Evolutionary conservation across 1,140 invertebrate genomes (phyloP).

Genomic region (Lethrus apterus): DNA sequence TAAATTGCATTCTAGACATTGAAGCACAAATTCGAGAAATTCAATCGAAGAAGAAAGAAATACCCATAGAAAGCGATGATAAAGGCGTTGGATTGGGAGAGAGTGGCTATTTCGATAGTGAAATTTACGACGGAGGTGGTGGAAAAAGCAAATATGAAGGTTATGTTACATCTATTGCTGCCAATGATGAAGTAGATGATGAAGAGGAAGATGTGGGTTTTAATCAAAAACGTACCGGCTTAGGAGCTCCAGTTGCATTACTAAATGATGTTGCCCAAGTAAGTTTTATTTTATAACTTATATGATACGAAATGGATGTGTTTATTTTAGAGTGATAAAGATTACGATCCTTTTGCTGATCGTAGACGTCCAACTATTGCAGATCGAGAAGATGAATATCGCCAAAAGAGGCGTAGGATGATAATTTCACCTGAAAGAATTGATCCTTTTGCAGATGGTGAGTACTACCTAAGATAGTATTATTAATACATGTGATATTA

Average conservation of each 20-base stretch:
- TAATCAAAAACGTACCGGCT: constrained; percentile 63
- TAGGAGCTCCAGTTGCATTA: constrained; percentile 79
- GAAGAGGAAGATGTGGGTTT: constrained; percentile 78
- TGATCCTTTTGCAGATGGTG: constrained; percentile 97
- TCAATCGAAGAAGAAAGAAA: constrained; percentile 77
- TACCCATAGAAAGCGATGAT: constrained; percentile 53
- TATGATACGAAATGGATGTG: background rate
- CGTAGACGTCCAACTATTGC: constrained; percentile 83
- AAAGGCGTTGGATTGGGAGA: constrained; percentile 81
- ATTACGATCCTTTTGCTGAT: constrained; percentile 96
- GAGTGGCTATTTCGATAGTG: constrained; percentile 83
- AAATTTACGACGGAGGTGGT: constrained; percentile 76
- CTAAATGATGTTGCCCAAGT: constrained; percentile 87
- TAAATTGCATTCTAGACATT: constrained; percentile 59
- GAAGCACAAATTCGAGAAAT: constrained; percentile 88
- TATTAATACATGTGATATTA: background rate
- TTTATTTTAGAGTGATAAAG: constrained; percentile 70
- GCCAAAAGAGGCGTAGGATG: constrained; percentile 75
- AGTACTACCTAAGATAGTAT: constrained; percentile 40
- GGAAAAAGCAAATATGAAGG: constrained; percentile 81
- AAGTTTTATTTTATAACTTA: constrained; percentile 34
- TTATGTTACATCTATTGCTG: constrained; percentile 92
- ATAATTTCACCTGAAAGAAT: constrained; percentile 94
- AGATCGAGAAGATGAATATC: constrained; percentile 95
- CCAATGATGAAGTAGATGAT: constrained; percentile 84